These are phyloP conservation scores for Calyptomena viridis DNA, from an alignment of 2,113 vertebrate species.

Conservation along the genomic window DNA sequence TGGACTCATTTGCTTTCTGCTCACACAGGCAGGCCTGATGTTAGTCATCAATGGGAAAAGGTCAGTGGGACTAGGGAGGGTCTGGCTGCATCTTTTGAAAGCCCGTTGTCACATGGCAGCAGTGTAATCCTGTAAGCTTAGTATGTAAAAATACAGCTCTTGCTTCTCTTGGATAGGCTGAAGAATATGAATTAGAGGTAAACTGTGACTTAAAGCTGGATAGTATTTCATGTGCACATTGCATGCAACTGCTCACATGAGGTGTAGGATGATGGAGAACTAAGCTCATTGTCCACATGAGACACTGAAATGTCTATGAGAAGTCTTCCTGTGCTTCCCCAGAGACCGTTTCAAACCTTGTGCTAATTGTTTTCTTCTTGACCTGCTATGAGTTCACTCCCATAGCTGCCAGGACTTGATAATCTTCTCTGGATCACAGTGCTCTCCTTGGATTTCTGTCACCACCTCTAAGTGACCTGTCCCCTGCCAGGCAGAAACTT, in stretches of 20 bases:
- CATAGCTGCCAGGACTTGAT: not conserved
- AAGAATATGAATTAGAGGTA: not conserved
- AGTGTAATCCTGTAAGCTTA: not conserved
- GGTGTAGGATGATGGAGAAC: not conserved
- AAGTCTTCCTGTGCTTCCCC: not conserved
- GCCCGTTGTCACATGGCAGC: not conserved
- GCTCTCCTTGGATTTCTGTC: constrained; percentile 28
- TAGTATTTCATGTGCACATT: not conserved
- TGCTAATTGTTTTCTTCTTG: not conserved
- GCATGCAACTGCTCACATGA: not conserved
- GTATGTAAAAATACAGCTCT: not conserved
- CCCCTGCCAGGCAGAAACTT: not conserved
- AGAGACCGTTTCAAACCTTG: not conserved
- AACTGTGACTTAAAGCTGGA: not conserved
- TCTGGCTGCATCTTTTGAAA: not conserved
- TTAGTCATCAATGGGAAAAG: not conserved
- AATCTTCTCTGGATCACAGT: not conserved
- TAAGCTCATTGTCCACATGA: not conserved
- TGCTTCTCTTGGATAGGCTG: not conserved
- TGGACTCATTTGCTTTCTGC: constrained; percentile 1
- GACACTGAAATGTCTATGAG: not conserved
- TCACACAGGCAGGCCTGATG: not conserved
- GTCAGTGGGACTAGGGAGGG: not conserved
- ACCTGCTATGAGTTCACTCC: not conserved
- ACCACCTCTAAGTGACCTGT: not conserved